A percentile compares a stretch with the other conserved stretches of the same genome.
phyloP scores from a whole-genome alignment of 2,113 vertebrate genomes.

The Centropristis striata region DNA sequence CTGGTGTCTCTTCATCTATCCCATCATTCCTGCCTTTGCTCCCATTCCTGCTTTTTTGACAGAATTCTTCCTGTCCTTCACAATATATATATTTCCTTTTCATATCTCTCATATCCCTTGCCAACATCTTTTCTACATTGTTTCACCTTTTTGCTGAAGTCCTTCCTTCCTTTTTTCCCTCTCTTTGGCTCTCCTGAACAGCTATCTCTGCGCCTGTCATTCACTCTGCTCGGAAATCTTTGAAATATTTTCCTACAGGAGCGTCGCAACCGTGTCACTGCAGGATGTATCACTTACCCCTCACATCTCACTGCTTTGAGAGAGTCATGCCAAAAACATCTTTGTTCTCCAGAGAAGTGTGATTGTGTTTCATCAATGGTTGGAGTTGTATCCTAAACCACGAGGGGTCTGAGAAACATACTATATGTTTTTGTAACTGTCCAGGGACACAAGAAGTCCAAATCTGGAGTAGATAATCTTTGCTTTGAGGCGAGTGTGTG shows the following conservation, averaged over 20 bases:
- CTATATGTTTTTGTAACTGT: conserved; percentile 37
- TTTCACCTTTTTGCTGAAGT: conserved; percentile 55
- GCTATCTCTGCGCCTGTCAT: conserved; percentile 38
- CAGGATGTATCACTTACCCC: conserved; percentile 50
- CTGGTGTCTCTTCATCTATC: conserved; percentile 60
- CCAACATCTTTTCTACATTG: conserved; percentile 54
- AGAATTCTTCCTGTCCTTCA: conserved; percentile 42
- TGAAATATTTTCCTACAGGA: conserved; percentile 61
- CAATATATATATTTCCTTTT: conserved; percentile 47
- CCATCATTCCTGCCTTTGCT: conserved; percentile 51
- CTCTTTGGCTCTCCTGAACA: conserved; percentile 27
- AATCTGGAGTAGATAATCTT: conserved; percentile 41
- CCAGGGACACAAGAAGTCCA: conserved; percentile 20
- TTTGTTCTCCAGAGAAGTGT: conserved; percentile 36
- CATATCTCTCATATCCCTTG: conserved; percentile 48
- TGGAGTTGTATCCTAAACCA: conserved; percentile 38
- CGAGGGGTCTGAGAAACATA: conserved; percentile 29
- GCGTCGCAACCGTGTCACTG: conserved; percentile 38
- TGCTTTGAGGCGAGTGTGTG: conserved; percentile 37
- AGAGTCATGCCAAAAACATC: conserved; percentile 60
- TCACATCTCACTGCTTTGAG: conserved; percentile 46
- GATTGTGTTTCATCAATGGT: conserved; percentile 35
- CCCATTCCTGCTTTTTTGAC: conserved; percentile 54
- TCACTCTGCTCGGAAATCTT: conserved; percentile 40
- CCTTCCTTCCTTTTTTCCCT: background rate